Conservation (phyloP, 2,888 invertebrate species). For the Cheilosia grossa region DNA sequence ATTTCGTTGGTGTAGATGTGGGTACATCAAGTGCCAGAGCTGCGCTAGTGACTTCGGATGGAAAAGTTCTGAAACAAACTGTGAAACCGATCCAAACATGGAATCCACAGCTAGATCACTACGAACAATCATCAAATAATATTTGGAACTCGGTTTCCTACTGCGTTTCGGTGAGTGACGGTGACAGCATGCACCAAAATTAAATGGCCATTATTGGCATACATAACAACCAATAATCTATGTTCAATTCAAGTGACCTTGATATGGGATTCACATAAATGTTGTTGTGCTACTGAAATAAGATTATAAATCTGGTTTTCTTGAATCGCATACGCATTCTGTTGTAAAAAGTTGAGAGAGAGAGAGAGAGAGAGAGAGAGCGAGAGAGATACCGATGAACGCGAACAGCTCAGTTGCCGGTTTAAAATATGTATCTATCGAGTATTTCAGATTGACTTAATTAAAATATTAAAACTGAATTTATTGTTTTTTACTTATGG, state of each 20-base stretch:
- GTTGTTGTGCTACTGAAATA: background rate
- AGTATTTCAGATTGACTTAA: too few species aligned
- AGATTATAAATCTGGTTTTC: constrained; percentile 31
- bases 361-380: background rate
- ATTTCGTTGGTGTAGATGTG: constrained; percentile 95
- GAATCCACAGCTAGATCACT: constrained; percentile 90
- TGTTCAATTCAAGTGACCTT: constrained; percentile 21
- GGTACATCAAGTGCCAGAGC: constrained; percentile 96
- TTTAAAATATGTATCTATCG: too few species aligned
- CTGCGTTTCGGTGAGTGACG: constrained; percentile 89
- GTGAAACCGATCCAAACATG: constrained; percentile 89
- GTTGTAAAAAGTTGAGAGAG: background rate
- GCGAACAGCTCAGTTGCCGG: too few species aligned
- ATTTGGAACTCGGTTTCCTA: constrained; percentile 89
- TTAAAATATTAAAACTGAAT: too few species aligned
- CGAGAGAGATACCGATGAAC: background rate
- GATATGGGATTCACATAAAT: background rate
- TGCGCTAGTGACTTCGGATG: constrained; percentile 89
- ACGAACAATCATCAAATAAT: constrained; percentile 95
- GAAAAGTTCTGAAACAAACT: constrained; percentile 87
- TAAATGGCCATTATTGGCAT: too few species aligned
- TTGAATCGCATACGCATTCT: background rate
- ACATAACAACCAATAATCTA: background rate
- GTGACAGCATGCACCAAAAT: background rate
- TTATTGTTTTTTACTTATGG: background rate